Evolutionary conservation across 2,113 vertebrate species (phyloP), one percentile per base, ranked within the genome.

Genomic region (Pangasianodon hypophthalmus): DNA sequence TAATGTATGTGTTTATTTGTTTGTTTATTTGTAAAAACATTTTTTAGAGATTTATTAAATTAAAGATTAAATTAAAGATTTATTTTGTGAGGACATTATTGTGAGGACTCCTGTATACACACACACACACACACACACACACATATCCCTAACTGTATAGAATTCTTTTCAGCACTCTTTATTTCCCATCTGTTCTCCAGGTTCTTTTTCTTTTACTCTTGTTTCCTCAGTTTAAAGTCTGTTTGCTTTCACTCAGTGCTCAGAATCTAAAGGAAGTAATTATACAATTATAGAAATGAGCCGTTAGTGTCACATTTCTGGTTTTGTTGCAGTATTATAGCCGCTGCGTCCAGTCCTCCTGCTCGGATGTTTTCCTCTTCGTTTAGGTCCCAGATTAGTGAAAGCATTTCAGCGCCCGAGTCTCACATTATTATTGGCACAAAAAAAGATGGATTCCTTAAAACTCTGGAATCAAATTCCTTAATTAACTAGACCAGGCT

Each of bases 321-420:
- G 62, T 86, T 64, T 87, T 87, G 86, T 88, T 75, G 83, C 41
- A 75, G 52, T 77, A 54, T 54, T 62, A 6, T 52, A 88, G 71
- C 81, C 52, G n/a, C 87, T 52, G 88, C 37, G n/a, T 90, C 82
- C 46, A 91, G 81, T 50, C 26, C 67, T 56, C 71, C 41, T 85
- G 26, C 67, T 69, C 29, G 11, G 10, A 29, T 10, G 6, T 46
- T 88, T 69, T 88, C 50, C 48, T 88, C 62, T 58, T 60, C 18
- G 11, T 85, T 48, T 41, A 32, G 56, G 32, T 54, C 29, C 16
- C 44, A 16, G 58, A 71, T 56, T 44, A 67, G 11, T 41, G 9
- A 67, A 54, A 69, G 46, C n/a, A 29, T 60, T 83, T 56, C 46
- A 83, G 46, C 19, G 7, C 24, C 26, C 8, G 26, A 60, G 48